These are phyloP conservation scores for Lysandra coridon DNA, from an alignment of 2,888 invertebrate species.

Conservation along the genomic window DNA sequence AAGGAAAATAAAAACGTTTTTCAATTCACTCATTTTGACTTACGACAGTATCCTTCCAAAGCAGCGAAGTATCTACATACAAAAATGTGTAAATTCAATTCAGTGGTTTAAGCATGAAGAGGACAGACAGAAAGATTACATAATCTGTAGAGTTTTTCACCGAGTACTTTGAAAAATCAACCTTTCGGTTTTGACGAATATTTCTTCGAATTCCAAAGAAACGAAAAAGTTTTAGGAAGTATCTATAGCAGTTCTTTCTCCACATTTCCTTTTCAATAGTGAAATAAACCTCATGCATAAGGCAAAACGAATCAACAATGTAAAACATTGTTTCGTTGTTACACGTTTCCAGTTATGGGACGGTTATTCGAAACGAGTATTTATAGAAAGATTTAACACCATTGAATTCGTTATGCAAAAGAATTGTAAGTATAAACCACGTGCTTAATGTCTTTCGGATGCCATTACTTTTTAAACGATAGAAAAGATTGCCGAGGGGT, in stretches of 20 bases:
- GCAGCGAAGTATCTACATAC: not conserved
- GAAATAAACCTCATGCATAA: not conserved
- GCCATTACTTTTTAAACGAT: not conserved
- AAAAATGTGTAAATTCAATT: not conserved
- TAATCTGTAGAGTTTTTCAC: too few relatives aligned
- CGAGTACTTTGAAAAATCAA: too few relatives aligned
- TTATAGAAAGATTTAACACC: not conserved
- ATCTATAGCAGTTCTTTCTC: not conserved
- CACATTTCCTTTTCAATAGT: not conserved
- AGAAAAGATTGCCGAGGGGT: not conserved
- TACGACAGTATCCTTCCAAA: too few relatives aligned
- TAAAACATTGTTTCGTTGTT: not conserved
- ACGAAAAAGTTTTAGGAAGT: not conserved
- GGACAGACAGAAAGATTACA: too few relatives aligned
- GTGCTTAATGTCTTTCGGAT: not conserved
- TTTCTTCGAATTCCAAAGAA: too few relatives aligned
- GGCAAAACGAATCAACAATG: constrained; percentile 17
- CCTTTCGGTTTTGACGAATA: too few relatives aligned
- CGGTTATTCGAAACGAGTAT: not conserved
- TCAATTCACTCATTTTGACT: too few relatives aligned
- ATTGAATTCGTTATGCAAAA: not conserved
- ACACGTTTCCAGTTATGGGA: not conserved
- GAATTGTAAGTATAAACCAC: not conserved
- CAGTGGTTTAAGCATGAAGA: too few relatives aligned
- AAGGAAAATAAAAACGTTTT: too few relatives aligned